Conservation (phyloP, 2,888 invertebrate genomes). For the Thymelicus lineola region DNA sequence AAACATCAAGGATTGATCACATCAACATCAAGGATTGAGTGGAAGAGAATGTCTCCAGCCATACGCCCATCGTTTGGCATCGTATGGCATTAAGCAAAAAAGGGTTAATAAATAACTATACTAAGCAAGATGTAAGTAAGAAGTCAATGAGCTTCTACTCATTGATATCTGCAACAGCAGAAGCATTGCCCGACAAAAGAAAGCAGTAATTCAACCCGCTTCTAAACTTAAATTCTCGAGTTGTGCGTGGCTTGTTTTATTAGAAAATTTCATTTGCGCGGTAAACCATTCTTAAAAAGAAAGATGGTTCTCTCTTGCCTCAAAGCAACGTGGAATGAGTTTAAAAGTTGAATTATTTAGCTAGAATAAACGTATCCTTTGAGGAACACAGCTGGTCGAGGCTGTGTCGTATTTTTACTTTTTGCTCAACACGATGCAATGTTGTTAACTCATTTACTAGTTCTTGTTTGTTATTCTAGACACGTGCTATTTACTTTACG, state of each 20-base stretch:
- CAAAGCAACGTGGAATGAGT: slow-evolving; percentile 36
- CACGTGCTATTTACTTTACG: slow-evolving; percentile 29
- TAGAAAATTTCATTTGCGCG: slow-evolving; percentile 15
- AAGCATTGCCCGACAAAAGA: no score
- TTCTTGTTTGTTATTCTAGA: slow-evolving; percentile 30
- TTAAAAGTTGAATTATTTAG: slow-evolving; percentile 37
- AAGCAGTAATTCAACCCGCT: no score
- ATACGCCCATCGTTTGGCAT: no score
- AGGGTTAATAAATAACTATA: no score
- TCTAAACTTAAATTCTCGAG: no score
- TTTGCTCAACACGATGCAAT: slow-evolving; percentile 17
- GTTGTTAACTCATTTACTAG: slow-evolving; percentile 29
- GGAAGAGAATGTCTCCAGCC: no score
- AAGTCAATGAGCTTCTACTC: no score
- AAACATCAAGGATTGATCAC: no score
- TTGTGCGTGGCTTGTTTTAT: not conserved
- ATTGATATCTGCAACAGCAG: no score
- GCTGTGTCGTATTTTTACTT: slow-evolving; percentile 18
- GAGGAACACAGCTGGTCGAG: slow-evolving; percentile 32
- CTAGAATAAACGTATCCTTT: slow-evolving; percentile 35
- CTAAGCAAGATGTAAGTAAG: no score
- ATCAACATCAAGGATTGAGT: no score
- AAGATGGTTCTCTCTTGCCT: slow-evolving; percentile 22
- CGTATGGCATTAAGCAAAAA: no score
- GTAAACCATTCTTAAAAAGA: slow-evolving; percentile 22